Evolutionary conservation across 30 jellyfish, hydroid and myxozoan species (phyloP), one percentile per base, ranked within the genome.

Genomic region (Aurelia sp.): DNA sequence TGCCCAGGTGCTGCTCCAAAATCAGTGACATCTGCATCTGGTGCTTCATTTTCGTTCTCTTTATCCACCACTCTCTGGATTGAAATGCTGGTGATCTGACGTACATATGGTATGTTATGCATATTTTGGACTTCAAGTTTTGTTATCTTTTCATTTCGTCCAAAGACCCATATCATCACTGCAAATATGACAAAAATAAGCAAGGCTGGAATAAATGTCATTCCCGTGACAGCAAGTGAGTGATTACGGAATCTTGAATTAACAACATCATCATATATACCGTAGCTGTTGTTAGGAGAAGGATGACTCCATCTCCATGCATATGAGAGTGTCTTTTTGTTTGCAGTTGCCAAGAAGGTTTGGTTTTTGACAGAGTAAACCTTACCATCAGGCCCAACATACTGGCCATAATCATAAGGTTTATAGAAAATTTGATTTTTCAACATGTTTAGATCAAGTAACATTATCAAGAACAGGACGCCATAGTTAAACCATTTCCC

Each of bases 401-500:
- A 92, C 77, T 92, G 98, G 38, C 96, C 98, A 78, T 35, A 92
- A 51, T 81, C 96, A 70, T 48, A 86, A 5, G 98, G 98, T 41
- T 67, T 76, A 78, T 92, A 92, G 67, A 92, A 92, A 66, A 92
- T 92, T 72, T 92, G 98, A 65, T 92, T 92, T 60, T 92, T 92
- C 98, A 97, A 87, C 98, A 92, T 92, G 67, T 92, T 92, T 50
- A 92, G 68, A 51, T 92, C 98, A n/a, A 92, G 83, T 13, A 88
- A 47, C 97, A 92, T 81, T 35, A 92, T 97, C 81, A 92, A 41
- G 78, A 88, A 77, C 9, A 92, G 88, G 15, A 92, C 83, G 0
- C 98, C 98, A 50, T 92, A 92, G 79, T 92, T 92, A 87, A 92
- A 92, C 98, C 98, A 92, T 72, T 92, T 92, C 55, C 98, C 98